Evolutionary conservation across 2,113 vertebrate genomes (phyloP).

Genomic region (Prunella himalayana): DNA sequence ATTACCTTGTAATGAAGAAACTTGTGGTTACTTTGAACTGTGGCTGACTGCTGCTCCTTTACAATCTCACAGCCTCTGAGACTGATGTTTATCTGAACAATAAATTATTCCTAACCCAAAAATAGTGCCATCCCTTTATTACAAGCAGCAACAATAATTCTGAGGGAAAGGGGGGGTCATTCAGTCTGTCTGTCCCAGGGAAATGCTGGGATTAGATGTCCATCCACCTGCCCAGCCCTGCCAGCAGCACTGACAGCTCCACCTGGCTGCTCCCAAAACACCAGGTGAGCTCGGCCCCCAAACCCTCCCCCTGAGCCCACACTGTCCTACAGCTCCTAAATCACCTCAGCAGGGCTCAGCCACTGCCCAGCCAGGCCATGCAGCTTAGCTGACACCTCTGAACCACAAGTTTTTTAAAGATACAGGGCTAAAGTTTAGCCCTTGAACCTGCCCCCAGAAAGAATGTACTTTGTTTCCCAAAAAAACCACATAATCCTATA

Average conservation of each 20-base stretch:
- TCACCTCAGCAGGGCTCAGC: neutral
- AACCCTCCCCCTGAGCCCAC: neutral
- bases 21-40: neutral
- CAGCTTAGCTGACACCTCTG: neutral
- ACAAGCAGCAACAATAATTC: neutral
- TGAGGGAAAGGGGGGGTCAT: neutral
- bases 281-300: neutral
- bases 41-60: neutral
- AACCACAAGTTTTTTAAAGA: neutral
- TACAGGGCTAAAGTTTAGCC: neutral
- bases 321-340: rapidly evolving
- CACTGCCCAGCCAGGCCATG: neutral
- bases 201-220: neutral
- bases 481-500: neutral
- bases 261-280: neutral
- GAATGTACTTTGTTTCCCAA: neutral
- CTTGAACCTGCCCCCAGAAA: neutral
- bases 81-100: neutral
- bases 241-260: neutral
- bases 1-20: neutral
- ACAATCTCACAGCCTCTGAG: neutral
- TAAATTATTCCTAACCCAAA: neutral
- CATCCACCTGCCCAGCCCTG: neutral
- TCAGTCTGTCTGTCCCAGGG: neutral
- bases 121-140: neutral